These are phyloP conservation scores for Sebastes aleutianus DNA, from an alignment of 2,797 vertebrate species.

Conservation along the genomic window DNA sequence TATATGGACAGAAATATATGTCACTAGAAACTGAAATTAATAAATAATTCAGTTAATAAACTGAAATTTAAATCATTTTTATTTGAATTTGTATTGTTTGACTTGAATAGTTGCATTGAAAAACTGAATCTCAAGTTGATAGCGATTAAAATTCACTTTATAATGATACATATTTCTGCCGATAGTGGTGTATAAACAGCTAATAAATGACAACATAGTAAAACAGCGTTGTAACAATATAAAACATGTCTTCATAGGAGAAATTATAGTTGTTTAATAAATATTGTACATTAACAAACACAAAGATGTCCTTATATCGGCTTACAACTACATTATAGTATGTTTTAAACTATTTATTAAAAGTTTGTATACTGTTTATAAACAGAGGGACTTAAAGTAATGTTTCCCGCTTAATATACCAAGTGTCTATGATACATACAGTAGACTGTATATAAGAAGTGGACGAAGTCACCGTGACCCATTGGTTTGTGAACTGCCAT, in stretches of 20 bases:
- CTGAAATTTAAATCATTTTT: too few relatives aligned
- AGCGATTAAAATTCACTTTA: background rate
- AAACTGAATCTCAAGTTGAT: background rate
- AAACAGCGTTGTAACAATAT: background rate
- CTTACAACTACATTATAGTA: background rate
- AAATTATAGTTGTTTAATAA: background rate
- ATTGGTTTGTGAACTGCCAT: too few relatives aligned
- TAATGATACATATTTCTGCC: background rate
- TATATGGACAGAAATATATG: too few relatives aligned
- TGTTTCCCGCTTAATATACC: background rate
- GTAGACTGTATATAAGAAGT: too few relatives aligned
- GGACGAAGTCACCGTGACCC: too few relatives aligned
- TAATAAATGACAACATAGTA: background rate
- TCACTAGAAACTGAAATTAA: too few relatives aligned
- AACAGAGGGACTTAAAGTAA: background rate
- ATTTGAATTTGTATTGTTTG: background rate
- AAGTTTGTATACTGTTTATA: background rate
- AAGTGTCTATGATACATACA: background rate
- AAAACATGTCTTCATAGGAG: too few relatives aligned
- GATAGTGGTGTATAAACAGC: background rate
- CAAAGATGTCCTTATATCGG: background rate
- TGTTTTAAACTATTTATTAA: background rate
- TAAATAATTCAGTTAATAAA: too few relatives aligned
- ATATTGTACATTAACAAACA: background rate
- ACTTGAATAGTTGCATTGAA: background rate